phyloP scores from a whole-genome alignment of 2,888 invertebrate genomes.

The Trichopria drosophilae region DNA sequence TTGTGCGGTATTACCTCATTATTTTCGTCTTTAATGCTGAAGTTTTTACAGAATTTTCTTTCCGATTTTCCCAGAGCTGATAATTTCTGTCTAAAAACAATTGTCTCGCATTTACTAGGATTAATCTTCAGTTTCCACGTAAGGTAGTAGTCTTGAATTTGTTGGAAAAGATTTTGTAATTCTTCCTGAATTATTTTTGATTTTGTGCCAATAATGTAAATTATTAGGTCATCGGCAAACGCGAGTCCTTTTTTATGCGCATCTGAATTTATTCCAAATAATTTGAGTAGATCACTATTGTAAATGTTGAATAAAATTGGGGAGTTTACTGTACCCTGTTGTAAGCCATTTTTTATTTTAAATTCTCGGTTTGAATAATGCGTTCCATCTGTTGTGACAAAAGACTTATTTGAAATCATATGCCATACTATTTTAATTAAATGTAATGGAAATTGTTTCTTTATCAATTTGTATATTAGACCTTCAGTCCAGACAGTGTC shows the following conservation, averaged over 20 bases:
- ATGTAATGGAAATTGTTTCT: neutral
- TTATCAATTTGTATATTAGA: slow-evolving; percentile 17
- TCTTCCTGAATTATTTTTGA: neutral
- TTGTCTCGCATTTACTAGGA: slow-evolving; percentile 25
- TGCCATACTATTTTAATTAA: slow-evolving; percentile 8
- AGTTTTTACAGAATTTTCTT: slow-evolving; percentile 9
- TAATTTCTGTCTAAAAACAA: slow-evolving; percentile 14
- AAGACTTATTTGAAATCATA: slow-evolving; percentile 1
- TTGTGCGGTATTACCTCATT: slow-evolving; percentile 3
- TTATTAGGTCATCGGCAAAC: slow-evolving; percentile 12
- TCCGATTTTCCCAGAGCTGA: neutral
- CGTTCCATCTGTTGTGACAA: neutral
- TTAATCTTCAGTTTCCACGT: slow-evolving; percentile 21
- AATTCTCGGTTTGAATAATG: slow-evolving; percentile 1
- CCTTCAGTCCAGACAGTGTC: slow-evolving; percentile 27
- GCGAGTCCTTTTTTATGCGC: neutral
- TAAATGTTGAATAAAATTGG: slow-evolving; percentile 29
- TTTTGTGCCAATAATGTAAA: neutral
- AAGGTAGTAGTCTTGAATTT: slow-evolving; percentile 5
- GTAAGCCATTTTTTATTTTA: slow-evolving; percentile 21
- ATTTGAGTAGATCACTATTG: neutral
- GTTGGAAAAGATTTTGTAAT: slow-evolving; percentile 3
- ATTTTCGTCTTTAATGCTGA: slow-evolving; percentile 11
- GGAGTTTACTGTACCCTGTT: slow-evolving; percentile 29
- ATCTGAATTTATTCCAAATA: neutral